These are phyloP conservation scores for Martes flavigula DNA, from an alignment of 2,797 vertebrate species.

Conservation along the genomic window DNA sequence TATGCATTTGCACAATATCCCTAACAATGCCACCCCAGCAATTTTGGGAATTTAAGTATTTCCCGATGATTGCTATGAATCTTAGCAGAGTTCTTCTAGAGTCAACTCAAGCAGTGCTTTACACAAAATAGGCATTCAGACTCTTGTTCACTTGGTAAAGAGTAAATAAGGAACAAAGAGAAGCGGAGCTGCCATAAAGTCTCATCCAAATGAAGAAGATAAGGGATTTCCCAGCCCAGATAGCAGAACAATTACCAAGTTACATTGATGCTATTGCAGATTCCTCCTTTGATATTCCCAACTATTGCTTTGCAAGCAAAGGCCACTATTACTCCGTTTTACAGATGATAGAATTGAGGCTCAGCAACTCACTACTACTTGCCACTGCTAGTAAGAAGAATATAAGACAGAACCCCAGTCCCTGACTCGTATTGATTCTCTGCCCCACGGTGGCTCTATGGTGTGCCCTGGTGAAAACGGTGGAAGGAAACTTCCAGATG, in stretches of 20 bases:
- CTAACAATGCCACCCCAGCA: neutral
- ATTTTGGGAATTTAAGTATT: neutral
- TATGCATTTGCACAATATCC: neutral
- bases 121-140: neutral
- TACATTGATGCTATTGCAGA: neutral
- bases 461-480: neutral
- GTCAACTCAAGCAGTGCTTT: neutral
- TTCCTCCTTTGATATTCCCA: neutral
- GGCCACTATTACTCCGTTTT: neutral
- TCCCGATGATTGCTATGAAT: neutral
- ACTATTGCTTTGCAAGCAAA: neutral
- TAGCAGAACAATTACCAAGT: neutral
- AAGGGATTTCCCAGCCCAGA: neutral
- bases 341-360: neutral
- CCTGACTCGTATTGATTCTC: neutral
- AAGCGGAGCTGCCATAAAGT: neutral
- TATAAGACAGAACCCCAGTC: neutral
- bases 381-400: neutral
- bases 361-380: neutral
- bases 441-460: neutral
- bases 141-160: neutral
- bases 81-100: neutral
- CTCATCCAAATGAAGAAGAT: neutral
- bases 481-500: neutral
- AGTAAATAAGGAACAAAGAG: neutral